Evolutionary conservation across 1,140 invertebrate species (phyloP), one percentile per base, ranked within the genome.

Genomic region (Ericerus pela): DNA sequence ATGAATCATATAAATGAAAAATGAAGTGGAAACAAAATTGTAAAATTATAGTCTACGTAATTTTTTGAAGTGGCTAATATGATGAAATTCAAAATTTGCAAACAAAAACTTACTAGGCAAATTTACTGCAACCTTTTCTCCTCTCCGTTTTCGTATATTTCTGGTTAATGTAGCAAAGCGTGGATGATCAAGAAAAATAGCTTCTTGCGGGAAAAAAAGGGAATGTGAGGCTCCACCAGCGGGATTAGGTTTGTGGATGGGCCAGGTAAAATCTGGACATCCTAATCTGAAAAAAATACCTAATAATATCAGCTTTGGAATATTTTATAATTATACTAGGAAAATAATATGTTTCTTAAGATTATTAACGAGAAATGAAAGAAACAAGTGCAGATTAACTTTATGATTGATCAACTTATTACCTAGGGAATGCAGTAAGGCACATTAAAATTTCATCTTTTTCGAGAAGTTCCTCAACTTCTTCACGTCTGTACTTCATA

Each of bases 91-190:
- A n/a, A n/a, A 59, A 58, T 58, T 11, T 33, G 41, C 31, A 36
- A 36, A 36, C n/a, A 24, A 6, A 14, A 53, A 66, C 72, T 75
- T 77, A 94, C 89, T 81, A 67, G 93, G 93, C 66, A 99, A 76
- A 73, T 99, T 96, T 55, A 99, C 97, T 33, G 84, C 83, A 5
- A 97, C 91, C 76, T 98, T 97, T 72, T 92, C 82, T 41, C 89
- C 88, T 55, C 95, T 76, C 64, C 96, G 75, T 62, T 83, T 69
- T 54, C 93, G 76, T 57, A 99, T 97, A 70, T 99, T 99, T 60
- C 83, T 73, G 0, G 95, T 91, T 37, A 99, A 74, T 6, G 91
- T 98, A 68, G 85, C 88, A 68, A 97, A 99, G 59, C 96, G 76
- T 24, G 95, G 95, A 80, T 99, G 96, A 27, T 88, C 90, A 20